Evolutionary conservation across 2,797 vertebrate species (phyloP), one percentile per base, ranked within the genome.

Genomic region (Huso huso): DNA sequence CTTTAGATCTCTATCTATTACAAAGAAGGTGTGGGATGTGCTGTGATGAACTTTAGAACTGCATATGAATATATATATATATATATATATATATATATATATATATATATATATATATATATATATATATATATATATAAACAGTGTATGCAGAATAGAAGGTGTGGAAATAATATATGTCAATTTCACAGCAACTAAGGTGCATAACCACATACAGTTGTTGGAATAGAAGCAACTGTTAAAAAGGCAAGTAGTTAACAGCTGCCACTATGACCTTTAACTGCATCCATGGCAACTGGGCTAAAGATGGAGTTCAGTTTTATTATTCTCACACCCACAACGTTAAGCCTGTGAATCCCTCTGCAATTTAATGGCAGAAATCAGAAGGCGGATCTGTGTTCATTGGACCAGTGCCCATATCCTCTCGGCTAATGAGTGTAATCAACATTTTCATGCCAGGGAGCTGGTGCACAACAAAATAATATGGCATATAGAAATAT

Each of bases 391-490:
- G 88, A 88, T 89, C 88, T 87, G 89, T 90, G 87, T 89, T 92
- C 86, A 94, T 94, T 98, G 95, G 95, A 96, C 91, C 82, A 72
- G 75, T 88, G 95, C 95, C 93, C 92, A 93, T 90, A 90, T 90
- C 90, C 94, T 92, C 86, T 87, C 88, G 91, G 93, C 92, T 97
- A 97, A 96, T 96, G 95, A 95, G 93, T 83, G 88, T 92, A 96
- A 96, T 96, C 95, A 96, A 94, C 93, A 91, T 90, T 90, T 94
- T 91, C 93, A 91, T 94, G 93, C 93, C 92, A 93, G 93, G 88
- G 89, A 92, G 86, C 88, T 89, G 87, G 86, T 88, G 90, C 88
- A 85, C 86, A 87, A 89, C 89, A 88, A 95, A 95, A 93, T 92
- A 91, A 92, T 89, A 88, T 93, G 92, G 91, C 91, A 93, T 85